phyloP scores from a whole-genome alignment of 2,113 vertebrate species.

The Apodemus sylvaticus region DNA sequence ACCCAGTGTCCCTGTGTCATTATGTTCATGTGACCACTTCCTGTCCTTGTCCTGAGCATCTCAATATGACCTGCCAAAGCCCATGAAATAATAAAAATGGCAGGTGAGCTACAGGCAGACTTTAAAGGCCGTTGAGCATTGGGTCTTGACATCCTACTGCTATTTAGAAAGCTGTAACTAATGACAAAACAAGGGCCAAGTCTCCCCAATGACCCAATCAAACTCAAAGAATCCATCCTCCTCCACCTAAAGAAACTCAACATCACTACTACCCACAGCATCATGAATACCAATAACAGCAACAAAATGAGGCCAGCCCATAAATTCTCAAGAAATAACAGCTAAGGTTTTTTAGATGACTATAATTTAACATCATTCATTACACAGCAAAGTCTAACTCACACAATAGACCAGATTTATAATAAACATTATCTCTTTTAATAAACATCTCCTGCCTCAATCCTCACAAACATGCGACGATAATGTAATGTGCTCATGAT shows the following conservation, averaged over 20 bases:
- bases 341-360: neutral
- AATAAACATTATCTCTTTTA: neutral
- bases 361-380: neutral
- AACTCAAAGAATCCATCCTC: neutral
- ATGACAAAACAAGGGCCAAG: neutral
- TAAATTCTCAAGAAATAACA: neutral
- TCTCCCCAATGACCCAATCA: neutral
- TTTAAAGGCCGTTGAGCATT: neutral
- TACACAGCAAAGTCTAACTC: neutral
- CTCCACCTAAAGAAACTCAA: neutral
- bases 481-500: neutral
- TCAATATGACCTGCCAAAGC: neutral
- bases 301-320: neutral
- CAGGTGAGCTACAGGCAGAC: neutral
- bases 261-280: neutral
- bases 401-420: neutral
- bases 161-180: neutral
- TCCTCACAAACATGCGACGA: neutral
- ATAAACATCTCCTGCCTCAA: neutral
- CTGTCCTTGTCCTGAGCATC: neutral
- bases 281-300: neutral
- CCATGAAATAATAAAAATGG: neutral
- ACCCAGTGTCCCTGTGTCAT: neutral
- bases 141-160: neutral
- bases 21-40: neutral